Conservation (phyloP, 1,140 invertebrate species). For the Chionoecetes opilio region DNA sequence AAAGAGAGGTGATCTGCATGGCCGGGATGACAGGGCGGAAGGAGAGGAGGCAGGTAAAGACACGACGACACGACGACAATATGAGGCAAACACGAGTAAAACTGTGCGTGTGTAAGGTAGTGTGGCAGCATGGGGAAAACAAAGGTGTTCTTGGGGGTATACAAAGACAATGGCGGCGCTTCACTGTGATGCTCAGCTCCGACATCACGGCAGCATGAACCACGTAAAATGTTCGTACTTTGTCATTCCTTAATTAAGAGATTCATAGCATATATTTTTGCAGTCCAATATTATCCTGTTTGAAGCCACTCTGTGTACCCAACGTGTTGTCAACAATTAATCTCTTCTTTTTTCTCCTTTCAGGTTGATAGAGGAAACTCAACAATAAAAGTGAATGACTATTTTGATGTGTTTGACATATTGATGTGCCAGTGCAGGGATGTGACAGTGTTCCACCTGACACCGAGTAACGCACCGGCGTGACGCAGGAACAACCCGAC, state of each 20-base stretch:
- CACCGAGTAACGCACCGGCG: not conserved
- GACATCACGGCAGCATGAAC: no score
- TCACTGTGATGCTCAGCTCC: no score
- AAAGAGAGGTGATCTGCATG: not conserved
- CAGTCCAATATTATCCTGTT: no score
- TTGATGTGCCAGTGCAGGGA: not conserved
- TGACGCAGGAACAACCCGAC: not conserved
- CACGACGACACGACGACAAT: no score
- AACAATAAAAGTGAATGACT: not conserved
- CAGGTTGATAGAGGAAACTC: not conserved
- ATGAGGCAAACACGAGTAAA: not conserved
- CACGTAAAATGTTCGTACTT: no score
- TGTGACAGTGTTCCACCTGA: not conserved
- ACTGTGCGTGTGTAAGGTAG: constrained; percentile 9
- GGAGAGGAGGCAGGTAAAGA: not conserved
- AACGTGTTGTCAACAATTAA: not conserved
- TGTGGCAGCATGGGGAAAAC: not conserved
- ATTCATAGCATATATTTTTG: no score
- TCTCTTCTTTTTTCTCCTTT: not conserved
- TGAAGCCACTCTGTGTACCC: no score
- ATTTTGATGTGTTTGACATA: not conserved
- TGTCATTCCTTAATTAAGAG: no score
- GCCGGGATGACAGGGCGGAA: not conserved
- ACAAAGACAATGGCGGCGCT: no score
- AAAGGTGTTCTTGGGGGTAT: not conserved